Evolutionary conservation across 2,113 vertebrate genomes (phyloP).

Genomic region (Pycnonotus jocosus): DNA sequence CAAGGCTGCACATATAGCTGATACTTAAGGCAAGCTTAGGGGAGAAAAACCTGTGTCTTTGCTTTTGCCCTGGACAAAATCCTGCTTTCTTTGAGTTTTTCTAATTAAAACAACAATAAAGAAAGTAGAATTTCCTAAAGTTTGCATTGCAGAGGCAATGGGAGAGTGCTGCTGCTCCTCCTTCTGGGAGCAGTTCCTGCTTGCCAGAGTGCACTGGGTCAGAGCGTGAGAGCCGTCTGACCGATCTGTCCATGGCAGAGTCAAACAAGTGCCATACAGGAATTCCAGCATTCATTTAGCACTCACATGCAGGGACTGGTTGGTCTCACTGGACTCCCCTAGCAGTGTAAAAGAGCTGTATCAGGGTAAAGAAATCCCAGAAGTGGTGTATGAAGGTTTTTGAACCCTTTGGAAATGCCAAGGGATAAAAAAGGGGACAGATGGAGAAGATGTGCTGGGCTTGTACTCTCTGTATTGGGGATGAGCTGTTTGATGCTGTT

Average conservation of each 20-base stretch:
- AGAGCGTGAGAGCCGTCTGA: fast-evolving
- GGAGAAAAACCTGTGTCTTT: background rate
- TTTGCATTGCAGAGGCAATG: background rate
- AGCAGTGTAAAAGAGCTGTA: background rate
- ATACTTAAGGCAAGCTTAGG: background rate
- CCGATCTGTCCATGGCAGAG: fast-evolving
- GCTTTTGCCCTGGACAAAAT: background rate
- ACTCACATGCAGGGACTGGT: background rate
- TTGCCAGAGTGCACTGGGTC: background rate
- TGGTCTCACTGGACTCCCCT: background rate
- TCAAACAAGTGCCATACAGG: background rate
- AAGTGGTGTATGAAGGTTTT: background rate
- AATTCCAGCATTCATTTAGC: background rate
- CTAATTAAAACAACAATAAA: background rate
- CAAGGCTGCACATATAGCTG: fast-evolving
- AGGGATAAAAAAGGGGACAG: background rate
- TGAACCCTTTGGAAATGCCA: background rate
- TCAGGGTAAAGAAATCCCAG: background rate
- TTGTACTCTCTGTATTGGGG: background rate
- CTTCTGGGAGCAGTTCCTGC: background rate
- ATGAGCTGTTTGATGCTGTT: background rate
- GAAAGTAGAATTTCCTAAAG: background rate
- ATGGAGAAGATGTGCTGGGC: background rate
- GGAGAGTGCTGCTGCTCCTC: background rate
- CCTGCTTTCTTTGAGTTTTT: background rate